Conservation (phyloP, 2,113 vertebrate genomes). For the Myocastor coypus region DNA sequence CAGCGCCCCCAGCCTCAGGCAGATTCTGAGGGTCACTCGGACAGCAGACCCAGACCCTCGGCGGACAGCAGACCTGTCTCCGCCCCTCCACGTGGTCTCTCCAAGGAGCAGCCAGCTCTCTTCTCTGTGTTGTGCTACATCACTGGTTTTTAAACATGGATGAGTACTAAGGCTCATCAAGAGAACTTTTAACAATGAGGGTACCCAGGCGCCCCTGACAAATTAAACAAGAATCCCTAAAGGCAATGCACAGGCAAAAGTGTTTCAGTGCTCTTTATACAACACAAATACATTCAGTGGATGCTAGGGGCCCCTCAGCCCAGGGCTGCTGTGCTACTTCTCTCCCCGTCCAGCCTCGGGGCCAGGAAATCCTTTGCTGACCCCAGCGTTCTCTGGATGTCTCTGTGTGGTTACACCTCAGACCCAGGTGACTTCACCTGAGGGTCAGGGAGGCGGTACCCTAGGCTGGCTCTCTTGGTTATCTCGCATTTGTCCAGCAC, state of each 20-base stretch:
- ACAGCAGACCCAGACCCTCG: slow-evolving; percentile 38
- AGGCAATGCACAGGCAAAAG: neutral
- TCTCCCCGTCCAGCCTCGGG: neutral
- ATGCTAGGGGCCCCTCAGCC: neutral
- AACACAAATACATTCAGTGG: too few species aligned
- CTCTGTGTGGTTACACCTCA: neutral
- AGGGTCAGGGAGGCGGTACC: neutral
- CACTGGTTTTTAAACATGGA: neutral
- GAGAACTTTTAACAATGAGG: neutral
- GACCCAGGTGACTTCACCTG: neutral
- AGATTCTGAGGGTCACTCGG: neutral
- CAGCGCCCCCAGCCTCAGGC: neutral
- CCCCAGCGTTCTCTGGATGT: neutral
- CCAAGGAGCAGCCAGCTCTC: neutral
- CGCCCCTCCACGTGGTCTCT: neutral
- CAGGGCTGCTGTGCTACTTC: too few species aligned
- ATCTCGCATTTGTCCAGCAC: neutral
- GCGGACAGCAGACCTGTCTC: neutral
- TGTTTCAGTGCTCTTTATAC: neutral
- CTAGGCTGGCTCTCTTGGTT: neutral
- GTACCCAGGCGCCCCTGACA: neutral
- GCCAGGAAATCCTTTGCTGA: neutral
- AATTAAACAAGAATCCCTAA: neutral
- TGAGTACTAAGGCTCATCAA: neutral
- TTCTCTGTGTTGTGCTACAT: neutral